A percentile compares a stretch with the other conserved stretches of the same genome.
Evolutionary conservation across 1,140 invertebrate species (phyloP).

Genomic region (Lordiphosa mommai): DNA sequence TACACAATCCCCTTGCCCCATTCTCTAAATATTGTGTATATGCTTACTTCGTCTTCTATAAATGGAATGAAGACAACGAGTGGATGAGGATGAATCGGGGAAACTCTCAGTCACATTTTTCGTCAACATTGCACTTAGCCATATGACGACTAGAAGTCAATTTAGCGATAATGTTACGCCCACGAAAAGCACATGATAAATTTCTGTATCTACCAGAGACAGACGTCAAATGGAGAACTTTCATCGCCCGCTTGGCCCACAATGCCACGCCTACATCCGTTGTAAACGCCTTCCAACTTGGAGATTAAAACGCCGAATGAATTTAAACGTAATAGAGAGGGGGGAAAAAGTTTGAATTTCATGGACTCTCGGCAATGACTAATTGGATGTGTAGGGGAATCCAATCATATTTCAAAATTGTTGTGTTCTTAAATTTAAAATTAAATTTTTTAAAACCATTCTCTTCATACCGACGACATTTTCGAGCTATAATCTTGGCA

Average conservation of each 20-base stretch:
- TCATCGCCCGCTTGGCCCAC: conserved; percentile 12
- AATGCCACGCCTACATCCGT: conserved; percentile 3
- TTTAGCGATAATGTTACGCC: conserved; percentile 13
- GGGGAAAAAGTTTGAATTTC: not conserved
- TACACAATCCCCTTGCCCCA: not conserved
- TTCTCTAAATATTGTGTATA: not conserved
- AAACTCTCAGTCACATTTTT: not conserved
- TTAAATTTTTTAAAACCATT: too few species aligned
- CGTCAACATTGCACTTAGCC: conserved; percentile 27
- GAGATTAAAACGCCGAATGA: too few species aligned
- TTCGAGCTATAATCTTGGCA: too few species aligned
- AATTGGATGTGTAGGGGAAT: too few species aligned
- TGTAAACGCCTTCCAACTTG: not conserved
- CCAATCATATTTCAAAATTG: too few species aligned
- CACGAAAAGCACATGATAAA: conserved; percentile 35
- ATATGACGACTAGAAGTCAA: conserved; percentile 18
- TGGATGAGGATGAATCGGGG: not conserved
- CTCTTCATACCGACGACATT: too few species aligned
- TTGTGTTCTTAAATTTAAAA: too few species aligned
- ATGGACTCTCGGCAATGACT: too few species aligned
- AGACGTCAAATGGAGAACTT: conserved; percentile 20
- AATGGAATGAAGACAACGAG: not conserved
- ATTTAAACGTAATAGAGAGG: too few species aligned
- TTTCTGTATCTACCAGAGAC: conserved; percentile 44
- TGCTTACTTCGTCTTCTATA: conserved; percentile 2